A percentile compares a stretch with the other conserved stretches of the same genome.
phyloP scores from a whole-genome alignment of 2,113 vertebrate genomes.

The Motacilla tschutschensis region DNA sequence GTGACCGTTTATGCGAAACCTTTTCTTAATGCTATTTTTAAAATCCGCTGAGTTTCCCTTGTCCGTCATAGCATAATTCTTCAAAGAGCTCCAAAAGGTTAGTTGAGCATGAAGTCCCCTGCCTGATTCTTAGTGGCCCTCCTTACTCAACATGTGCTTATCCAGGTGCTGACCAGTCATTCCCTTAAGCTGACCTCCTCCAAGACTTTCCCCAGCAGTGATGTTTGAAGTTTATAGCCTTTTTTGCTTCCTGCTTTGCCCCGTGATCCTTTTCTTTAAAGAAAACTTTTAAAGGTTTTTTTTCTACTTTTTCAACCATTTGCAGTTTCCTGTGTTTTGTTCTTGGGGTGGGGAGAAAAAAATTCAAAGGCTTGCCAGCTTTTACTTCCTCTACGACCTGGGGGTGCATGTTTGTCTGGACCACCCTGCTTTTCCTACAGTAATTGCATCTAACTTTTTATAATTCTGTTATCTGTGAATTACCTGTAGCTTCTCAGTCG shows the following conservation, averaged over 20 bases:
- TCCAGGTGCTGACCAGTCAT: slow-evolving; percentile 46
- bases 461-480: slow-evolving; percentile 64
- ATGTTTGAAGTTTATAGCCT: slow-evolving; percentile 30
- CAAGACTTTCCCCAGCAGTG: slow-evolving; percentile 32
- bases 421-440: slow-evolving; percentile 49
- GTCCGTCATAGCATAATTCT: slow-evolving; percentile 44
- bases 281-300: neutral
- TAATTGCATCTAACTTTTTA: slow-evolving; percentile 49
- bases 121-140: slow-evolving; percentile 52
- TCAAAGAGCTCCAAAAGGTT: slow-evolving; percentile 50
- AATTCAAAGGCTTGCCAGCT: slow-evolving; percentile 17
- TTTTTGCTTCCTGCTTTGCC: slow-evolving; percentile 46
- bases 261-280: slow-evolving; percentile 37
- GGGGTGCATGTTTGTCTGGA: slow-evolving; percentile 60
- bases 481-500: slow-evolving; percentile 71
- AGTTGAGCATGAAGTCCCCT: slow-evolving; percentile 54
- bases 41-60: slow-evolving; percentile 44
- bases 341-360: slow-evolving; percentile 34
- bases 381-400: slow-evolving; percentile 18
- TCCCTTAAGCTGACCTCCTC: slow-evolving; percentile 30
- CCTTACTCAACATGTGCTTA: slow-evolving; percentile 34
- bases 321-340: slow-evolving; percentile 40
- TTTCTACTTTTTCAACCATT: slow-evolving; percentile 15
- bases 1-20: slow-evolving; percentile 4
- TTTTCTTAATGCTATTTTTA: slow-evolving; percentile 42